These are phyloP conservation scores for Brachionus asplanchnoidis DNA, from an alignment of 1,140 invertebrate genomes.

Conservation along the genomic window DNA sequence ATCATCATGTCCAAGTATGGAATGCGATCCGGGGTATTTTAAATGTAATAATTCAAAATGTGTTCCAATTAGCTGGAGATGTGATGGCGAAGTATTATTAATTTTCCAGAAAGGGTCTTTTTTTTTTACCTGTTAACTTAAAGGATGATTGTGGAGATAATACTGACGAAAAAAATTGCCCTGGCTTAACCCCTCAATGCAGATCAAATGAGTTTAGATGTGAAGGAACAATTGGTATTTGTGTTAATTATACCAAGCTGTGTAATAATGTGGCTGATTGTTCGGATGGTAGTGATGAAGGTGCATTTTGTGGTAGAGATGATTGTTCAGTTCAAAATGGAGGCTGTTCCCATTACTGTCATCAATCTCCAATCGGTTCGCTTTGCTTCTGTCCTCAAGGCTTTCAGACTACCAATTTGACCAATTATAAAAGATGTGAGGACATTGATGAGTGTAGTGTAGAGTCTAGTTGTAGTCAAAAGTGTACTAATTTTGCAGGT, in stretches of 20 bases:
- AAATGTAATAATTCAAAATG: conserved; percentile 61
- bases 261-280: conserved; percentile 68
- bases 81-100: conserved; percentile 54
- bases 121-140: background rate
- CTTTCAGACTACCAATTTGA: background rate
- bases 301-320: conserved; percentile 55
- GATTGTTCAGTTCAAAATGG: conserved; percentile 49
- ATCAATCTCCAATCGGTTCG: conserved; percentile 81
- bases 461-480: conserved; percentile 86
- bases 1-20: conserved; percentile 64
- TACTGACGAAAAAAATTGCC: conserved; percentile 48
- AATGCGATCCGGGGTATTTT: conserved; percentile 4
- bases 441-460: conserved; percentile 87
- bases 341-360: conserved; percentile 77
- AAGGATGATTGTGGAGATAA: conserved; percentile 47
- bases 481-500: conserved; percentile 89
- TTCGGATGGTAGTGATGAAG: conserved; percentile 85
- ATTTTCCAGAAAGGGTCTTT: background rate
- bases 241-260: conserved; percentile 44
- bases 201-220: conserved; percentile 65
- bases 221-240: conserved; percentile 51
- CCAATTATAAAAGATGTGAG: conserved; percentile 46
- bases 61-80: conserved; percentile 65
- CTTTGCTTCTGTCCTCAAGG: conserved; percentile 80
- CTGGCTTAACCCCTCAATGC: background rate